These are phyloP conservation scores for Natrix natrix DNA, from an alignment of 2,797 vertebrate species.

Conservation along the genomic window DNA sequence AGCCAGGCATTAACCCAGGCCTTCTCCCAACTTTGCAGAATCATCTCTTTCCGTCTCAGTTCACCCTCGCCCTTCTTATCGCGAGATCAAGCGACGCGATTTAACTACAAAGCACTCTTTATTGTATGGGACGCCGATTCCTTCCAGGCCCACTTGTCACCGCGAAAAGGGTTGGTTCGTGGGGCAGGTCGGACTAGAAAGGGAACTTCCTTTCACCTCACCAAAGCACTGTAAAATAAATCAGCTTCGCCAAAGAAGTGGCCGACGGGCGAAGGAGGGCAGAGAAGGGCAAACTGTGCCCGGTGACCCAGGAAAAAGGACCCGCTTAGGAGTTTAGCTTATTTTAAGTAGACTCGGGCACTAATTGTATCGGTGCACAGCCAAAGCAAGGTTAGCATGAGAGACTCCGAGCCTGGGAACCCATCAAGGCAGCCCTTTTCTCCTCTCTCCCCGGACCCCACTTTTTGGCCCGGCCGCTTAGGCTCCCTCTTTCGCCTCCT, in stretches of 20 bases:
- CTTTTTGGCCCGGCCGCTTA: background rate
- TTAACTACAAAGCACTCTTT: background rate
- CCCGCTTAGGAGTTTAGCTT: background rate
- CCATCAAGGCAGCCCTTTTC: background rate
- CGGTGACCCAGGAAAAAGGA: background rate
- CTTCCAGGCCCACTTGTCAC: accelerated
- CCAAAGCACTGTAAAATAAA: background rate
- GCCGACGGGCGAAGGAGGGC: background rate
- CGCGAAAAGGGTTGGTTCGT: background rate
- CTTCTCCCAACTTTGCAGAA: no score
- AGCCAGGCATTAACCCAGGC: no score
- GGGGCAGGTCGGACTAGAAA: background rate
- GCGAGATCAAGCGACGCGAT: background rate
- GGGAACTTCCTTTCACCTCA: background rate
- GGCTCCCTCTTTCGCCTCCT: constrained; percentile 8
- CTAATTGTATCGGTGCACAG: background rate
- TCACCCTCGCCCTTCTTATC: background rate
- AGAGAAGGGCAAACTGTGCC: background rate
- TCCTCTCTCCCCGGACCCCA: background rate
- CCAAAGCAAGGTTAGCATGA: background rate
- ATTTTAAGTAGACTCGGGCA: background rate
- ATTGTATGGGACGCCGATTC: background rate
- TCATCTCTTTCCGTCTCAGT: background rate
- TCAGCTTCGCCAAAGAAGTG: no score
- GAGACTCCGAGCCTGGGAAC: background rate